Evolutionary conservation across 2,888 invertebrate genomes (phyloP).

Genomic region (Cryptocephalus primarius): DNA sequence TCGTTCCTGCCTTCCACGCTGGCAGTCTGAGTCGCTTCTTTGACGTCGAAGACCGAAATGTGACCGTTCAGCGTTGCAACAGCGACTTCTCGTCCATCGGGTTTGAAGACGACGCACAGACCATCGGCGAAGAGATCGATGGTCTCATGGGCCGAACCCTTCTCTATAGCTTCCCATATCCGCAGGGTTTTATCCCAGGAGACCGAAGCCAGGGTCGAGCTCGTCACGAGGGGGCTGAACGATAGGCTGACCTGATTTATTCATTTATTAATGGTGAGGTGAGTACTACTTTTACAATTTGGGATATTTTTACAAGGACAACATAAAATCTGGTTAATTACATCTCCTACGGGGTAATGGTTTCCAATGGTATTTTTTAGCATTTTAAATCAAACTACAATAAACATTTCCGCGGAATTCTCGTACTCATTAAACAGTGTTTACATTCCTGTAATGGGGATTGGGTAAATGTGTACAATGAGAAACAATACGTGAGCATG

Average conservation of each 20-base stretch:
- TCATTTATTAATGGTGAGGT: too few species aligned
- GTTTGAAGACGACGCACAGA: conserved; percentile 73
- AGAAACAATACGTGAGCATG: too few species aligned
- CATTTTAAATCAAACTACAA: too few species aligned
- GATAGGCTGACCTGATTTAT: conserved; percentile 44
- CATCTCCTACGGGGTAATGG: too few species aligned
- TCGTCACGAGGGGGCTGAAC: conserved; percentile 64
- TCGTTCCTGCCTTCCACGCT: conserved; percentile 85
- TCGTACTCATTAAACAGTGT: too few species aligned
- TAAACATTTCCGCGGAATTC: too few species aligned
- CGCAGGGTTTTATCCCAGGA: conserved; percentile 93
- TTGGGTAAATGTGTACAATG: too few species aligned
- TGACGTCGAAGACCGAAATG: conserved; percentile 69
- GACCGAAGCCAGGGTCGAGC: conserved; percentile 69
- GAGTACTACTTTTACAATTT: too few species aligned
- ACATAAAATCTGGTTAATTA: too few species aligned
- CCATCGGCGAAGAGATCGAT: conserved; percentile 71
- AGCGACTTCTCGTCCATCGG: conserved; percentile 86
- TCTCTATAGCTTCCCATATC: conserved; percentile 86
- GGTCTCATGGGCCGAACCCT: conserved; percentile 69
- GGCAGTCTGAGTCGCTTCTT: conserved; percentile 57
- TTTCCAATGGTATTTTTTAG: too few species aligned
- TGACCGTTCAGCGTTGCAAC: conserved; percentile 84
- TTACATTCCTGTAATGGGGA: too few species aligned
- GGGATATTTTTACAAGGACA: too few species aligned